Base-by-base conservation (phyloP, 2,113 vertebrate genomes). In the Mormyrus lacerda region DNA sequence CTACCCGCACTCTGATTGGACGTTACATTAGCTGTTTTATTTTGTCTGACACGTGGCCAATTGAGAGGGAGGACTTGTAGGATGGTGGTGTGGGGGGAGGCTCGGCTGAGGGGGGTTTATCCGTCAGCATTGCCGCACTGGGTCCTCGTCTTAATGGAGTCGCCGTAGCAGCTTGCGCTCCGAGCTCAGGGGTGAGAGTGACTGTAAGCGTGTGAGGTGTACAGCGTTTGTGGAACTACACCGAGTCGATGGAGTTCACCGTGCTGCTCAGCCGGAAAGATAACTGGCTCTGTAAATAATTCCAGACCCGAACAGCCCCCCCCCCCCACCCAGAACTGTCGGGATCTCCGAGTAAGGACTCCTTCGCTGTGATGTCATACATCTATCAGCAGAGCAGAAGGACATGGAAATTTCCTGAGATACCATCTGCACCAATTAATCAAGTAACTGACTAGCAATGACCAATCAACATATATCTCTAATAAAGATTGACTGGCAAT, bases 21-120 rank as follows among this genome's bases (percentile, higher is more conserved):
- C 15, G 47, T 35, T 55, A 87, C 27, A 87, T 87, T 87, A 53
- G 10, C 85, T 55, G 85, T 53, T 87, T 55, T 87, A 87, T 87
- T 87, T 87, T 87, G 50, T 87, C 85, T 87, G 47, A 84, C 82
- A 84, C 24, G 13, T 13, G 73, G 73, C 73, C 73, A 1, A 42
- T n/a, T n/a, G 83, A 50, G 83, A 85, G 9, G 31, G 31, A 31
- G 47, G 50, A 55, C 13, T 7, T 53, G 47, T 87, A 35, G 48
- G 7, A 24, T 13, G 39, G 82, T 45, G 85, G 85, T n/a, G 51
- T 17, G n/a, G 45, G 48, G 27, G 11, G 15, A 0, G 3, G 24
- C 19, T 3, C 2, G 15, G 27, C 21, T 86, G 21, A 55, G n/a
- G 13, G 3, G 19, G 31, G 19, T 85, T 39, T 35, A 53, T 31